Base-by-base conservation (phyloP, 2,797 vertebrate genomes). In the Xenops minutus region DNA sequence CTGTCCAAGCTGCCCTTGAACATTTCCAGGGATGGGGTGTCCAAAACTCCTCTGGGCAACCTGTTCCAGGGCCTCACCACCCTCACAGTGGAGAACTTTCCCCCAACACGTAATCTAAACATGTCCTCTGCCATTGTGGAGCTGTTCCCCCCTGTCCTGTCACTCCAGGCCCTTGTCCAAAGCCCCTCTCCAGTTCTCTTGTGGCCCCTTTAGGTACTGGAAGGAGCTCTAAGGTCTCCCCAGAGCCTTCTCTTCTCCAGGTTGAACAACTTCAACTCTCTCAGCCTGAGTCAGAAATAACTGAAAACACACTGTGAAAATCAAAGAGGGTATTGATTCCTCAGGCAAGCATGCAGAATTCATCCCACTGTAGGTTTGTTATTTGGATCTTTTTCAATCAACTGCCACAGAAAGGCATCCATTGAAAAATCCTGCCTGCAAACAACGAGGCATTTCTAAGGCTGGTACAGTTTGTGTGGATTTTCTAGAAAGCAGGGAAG, bases 311-410 rank as follows among this genome's bases (percentile, higher is more conserved):
- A 75, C 58, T 26, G 54, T 80, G 79, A 86, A 94, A 92, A 95
- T 84, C 77, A 91, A 85, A 91, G 78, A 74, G 36, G 19, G 44
- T 68, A 94, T 88, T 56, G 95, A 96, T 92, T 96, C 67, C 72
- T 77, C 51, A 63, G 51, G 72, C 43, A 67, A 92, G 66, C 30
- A 77, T 0, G 8, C 27, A 92, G 67, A 83, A 92, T 73, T 81
- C 64, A 91, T 72, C 75, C 72, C 24, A 75, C 4, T 55, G 58
- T 24, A 64, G 61, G 52, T 80, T 61, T 71, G n/a, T 71, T 87
- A 63, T 68, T 73, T 43, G 27, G 49, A 34, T 27, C 8, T 44
- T 59, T 93, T 93, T 67, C 66, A 72, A 95, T 91, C 62, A 94
- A 66, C 46, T 77, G 72, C 80, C 63, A 90, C 51, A 73, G 24